Base-by-base conservation (phyloP, 1,140 invertebrate species). In the Magallana angulata region DNA sequence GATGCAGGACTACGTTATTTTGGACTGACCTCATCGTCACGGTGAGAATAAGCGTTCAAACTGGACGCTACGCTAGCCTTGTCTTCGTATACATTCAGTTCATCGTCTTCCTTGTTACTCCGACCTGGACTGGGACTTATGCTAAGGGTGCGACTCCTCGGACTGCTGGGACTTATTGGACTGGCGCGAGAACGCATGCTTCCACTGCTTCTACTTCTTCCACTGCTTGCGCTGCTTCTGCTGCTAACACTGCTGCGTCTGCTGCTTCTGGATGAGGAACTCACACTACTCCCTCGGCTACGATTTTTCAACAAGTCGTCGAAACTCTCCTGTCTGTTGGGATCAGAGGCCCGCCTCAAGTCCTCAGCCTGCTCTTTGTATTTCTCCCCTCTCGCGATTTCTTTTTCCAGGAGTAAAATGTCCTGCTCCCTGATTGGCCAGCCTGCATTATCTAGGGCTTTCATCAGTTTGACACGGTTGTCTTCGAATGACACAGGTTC, bases 391-490 rank as follows among this genome's bases (percentile, higher is more conserved):
- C 90, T 82, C 11, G 83, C 68, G 30, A 94, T 94, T 88, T 94
- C 94, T 80, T 91, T 86, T 64, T 92, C 91, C 59, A 94, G 87
- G 8, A 91, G 97, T 96, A 2, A 96, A 96, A 14, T 93, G 96
- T 71, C 95, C 97, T 56, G 96, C 96, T n/a, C 97, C 96, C 71
- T 96, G 96, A 36, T 95, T 97, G 90, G 97, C 97, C 86, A 97
- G 97, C 95, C 95, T 95, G 85, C 90, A 57, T 91, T 84, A 18
- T 92, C 91, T 71, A 94, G 64, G 18, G 90, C 89, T 80, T 90
- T 86, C 36, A 92, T 82, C 12, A 94, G 60, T 81, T 89, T 68
- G 80, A 90, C 57, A 14, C 89, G 88, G 85, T 94, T 92, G 3
- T 93, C 91, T 6, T 82, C 81, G 88, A 92, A 93, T 18, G 90